Percentiles rank a stretch among this genome's conserved stretches.
These are phyloP conservation scores for Drosophila nigricruria DNA, from an alignment of 2,888 invertebrate genomes.

Conservation along the genomic window DNA sequence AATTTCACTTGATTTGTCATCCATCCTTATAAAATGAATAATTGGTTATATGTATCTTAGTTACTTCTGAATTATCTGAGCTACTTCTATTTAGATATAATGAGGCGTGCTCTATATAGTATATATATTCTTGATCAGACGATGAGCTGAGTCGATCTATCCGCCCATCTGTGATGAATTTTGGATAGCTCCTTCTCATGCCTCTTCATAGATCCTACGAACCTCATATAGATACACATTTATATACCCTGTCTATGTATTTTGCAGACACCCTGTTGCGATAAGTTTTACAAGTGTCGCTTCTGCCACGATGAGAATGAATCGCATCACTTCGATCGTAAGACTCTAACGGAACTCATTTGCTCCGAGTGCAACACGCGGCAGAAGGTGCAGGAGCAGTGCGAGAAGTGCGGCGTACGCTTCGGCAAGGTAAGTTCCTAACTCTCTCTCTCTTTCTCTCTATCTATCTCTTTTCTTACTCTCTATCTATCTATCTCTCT, in stretches of 20 bases:
- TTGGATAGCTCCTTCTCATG: not conserved
- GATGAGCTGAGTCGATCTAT: no score
- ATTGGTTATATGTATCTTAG: no score
- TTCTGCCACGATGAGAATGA: constrained; percentile 96
- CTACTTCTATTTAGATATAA: no score
- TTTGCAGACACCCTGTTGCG: constrained; percentile 94
- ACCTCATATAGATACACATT: not conserved
- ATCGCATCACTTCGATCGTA: constrained; percentile 93
- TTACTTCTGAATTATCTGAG: no score
- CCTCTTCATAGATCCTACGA: not conserved
- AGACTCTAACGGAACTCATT: constrained; percentile 92
- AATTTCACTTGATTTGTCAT: constrained; percentile 15
- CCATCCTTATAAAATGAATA: not conserved
- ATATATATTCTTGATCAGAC: not conserved
- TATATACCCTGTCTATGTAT: not conserved
- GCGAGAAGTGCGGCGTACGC: constrained; percentile 90
- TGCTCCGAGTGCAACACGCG: constrained; percentile 93
- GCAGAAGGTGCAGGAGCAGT: constrained; percentile 92
- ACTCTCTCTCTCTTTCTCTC: not conserved
- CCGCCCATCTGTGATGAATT: not conserved
- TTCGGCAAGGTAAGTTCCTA: constrained; percentile 90
- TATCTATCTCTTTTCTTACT: not conserved
- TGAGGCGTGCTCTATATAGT: not conserved
- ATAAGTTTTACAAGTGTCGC: constrained; percentile 94
- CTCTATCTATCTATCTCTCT: not conserved